phyloP scores from a whole-genome alignment of 1,140 invertebrate genomes.

The Tyrophagus putrescentiae region DNA sequence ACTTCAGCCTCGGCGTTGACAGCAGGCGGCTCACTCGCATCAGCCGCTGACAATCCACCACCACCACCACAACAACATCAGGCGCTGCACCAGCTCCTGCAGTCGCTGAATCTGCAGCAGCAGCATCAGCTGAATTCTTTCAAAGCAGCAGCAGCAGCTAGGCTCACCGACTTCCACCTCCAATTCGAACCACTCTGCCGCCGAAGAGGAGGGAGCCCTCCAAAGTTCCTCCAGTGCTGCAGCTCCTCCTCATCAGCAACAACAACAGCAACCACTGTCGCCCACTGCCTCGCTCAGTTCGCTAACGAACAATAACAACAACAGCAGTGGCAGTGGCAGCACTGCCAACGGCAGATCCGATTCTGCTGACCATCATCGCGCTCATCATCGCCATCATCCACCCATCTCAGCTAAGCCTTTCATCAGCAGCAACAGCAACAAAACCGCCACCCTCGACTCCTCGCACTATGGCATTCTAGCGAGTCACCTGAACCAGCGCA shows the following conservation, averaged over 20 bases:
- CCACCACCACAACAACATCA: background rate
- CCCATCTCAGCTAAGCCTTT: background rate
- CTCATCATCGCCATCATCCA: constrained; percentile 17
- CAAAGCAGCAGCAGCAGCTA: background rate
- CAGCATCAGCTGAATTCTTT: background rate
- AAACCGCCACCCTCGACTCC: background rate
- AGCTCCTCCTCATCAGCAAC: background rate
- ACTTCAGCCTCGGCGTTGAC: background rate
- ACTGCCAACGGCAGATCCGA: background rate
- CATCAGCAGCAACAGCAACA: background rate
- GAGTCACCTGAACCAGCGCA: background rate
- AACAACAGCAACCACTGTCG: constrained; percentile 11
- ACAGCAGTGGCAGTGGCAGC: background rate
- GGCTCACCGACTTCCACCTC: too few species aligned
- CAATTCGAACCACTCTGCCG: too few species aligned
- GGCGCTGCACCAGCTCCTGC: background rate
- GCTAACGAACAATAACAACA: background rate
- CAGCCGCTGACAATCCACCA: too few species aligned
- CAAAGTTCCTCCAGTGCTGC: too few species aligned
- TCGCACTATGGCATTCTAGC: constrained; percentile 5
- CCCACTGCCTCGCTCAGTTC: background rate
- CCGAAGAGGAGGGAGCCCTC: too few species aligned
- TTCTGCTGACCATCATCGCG: constrained; percentile 6
- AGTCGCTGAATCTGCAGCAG: background rate
- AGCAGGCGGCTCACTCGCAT: background rate